Conservation (phyloP, 2,888 invertebrate species). For the Zelleria hepariella region DNA sequence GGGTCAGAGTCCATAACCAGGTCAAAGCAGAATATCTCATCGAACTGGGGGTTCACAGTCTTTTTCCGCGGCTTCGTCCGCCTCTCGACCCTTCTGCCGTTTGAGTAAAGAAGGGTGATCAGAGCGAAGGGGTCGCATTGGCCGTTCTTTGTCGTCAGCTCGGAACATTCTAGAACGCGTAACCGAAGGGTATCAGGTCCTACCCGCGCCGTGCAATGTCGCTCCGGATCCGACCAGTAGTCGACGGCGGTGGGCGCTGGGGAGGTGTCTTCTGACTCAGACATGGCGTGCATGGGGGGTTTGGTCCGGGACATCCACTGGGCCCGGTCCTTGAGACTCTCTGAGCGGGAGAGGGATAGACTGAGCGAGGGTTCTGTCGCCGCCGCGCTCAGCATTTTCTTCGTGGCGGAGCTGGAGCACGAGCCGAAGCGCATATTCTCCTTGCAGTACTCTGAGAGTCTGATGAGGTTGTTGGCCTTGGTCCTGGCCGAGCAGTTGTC, state of each 20-base stretch:
- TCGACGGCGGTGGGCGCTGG: slow-evolving; percentile 62
- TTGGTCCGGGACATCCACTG: slow-evolving; percentile 52
- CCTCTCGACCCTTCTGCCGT: slow-evolving; percentile 83
- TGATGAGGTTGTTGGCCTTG: slow-evolving; percentile 56
- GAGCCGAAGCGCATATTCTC: slow-evolving; percentile 64
- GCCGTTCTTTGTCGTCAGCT: slow-evolving; percentile 90
- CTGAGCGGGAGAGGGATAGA: slow-evolving; percentile 57
- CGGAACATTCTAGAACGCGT: slow-evolving; percentile 86
- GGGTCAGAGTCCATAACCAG: slow-evolving; percentile 72
- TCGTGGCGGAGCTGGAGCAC: slow-evolving; percentile 61
- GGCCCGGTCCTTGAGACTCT: slow-evolving; percentile 60
- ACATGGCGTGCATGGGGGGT: slow-evolving; percentile 60
- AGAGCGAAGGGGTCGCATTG: slow-evolving; percentile 93
- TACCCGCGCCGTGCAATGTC: slow-evolving; percentile 58
- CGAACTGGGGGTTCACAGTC: slow-evolving; percentile 90
- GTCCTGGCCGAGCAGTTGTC: slow-evolving; percentile 40
- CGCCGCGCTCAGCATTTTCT: slow-evolving; percentile 52
- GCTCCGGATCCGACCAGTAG: slow-evolving; percentile 66
- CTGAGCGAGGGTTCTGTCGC: slow-evolving; percentile 54
- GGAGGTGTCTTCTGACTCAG: slow-evolving; percentile 43
- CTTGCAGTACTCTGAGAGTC: slow-evolving; percentile 62
- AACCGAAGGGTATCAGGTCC: slow-evolving; percentile 68
- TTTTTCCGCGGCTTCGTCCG: slow-evolving; percentile 91
- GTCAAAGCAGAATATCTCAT: slow-evolving; percentile 88
- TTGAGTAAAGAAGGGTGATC: slow-evolving; percentile 84